A percentile compares a stretch with the other conserved stretches of the same genome.
Evolutionary conservation across 1,140 invertebrate species (phyloP).

Genomic region (Cherax quadricarinatus): DNA sequence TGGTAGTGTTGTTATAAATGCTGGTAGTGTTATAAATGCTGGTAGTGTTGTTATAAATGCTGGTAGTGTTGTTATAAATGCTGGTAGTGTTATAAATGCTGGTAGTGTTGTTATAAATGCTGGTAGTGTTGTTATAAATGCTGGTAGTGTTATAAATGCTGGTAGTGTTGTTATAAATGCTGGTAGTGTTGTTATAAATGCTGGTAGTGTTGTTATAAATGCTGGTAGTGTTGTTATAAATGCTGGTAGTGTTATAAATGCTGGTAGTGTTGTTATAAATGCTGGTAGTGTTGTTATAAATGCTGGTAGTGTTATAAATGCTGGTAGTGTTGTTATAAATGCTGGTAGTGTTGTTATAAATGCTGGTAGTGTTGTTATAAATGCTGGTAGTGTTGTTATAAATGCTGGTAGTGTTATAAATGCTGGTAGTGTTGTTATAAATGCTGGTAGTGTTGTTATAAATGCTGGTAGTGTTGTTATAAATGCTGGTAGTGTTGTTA

Average conservation of each 20-base stretch:
- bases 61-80: background rate
- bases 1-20: background rate
- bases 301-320: background rate
- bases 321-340: background rate
- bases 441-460: background rate
- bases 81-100: background rate
- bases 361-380: background rate
- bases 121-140: background rate
- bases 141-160: background rate
- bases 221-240: background rate
- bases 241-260: background rate
- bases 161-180: background rate
- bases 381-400: background rate
- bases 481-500: background rate
- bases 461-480: background rate
- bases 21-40: background rate
- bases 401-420: too few relatives aligned
- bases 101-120: background rate
- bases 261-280: background rate
- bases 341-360: background rate
- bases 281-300: background rate
- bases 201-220: background rate
- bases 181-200: background rate
- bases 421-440: background rate
- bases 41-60: background rate